Conservation (phyloP, 2,797 vertebrate genomes). For the Yasuhikotakia modesta region DNA sequence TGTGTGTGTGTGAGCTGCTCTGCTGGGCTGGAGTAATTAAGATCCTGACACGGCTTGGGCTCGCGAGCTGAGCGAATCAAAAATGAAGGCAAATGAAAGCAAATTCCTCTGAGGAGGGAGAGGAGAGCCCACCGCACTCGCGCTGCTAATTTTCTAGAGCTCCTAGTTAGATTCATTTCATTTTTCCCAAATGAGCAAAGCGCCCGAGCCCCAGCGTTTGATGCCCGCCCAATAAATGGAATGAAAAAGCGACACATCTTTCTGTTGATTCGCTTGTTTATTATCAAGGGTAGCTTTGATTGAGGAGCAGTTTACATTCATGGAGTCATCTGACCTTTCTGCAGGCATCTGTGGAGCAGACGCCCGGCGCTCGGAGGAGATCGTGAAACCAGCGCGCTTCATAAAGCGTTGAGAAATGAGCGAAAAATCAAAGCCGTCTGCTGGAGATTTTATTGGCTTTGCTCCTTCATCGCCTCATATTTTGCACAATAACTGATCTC, state of each 20-base stretch:
- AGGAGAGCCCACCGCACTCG: conserved; percentile 53
- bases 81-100: conserved; percentile 69
- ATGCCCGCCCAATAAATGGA: conserved; percentile 61
- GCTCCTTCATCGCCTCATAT: conserved; percentile 50
- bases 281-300: conserved; percentile 67
- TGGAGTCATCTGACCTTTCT: conserved; percentile 68
- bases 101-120: conserved; percentile 63
- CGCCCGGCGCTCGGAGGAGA: conserved; percentile 55
- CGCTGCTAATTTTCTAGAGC: conserved; percentile 64
- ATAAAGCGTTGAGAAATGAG: conserved; percentile 61
- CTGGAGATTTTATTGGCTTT: conserved; percentile 58
- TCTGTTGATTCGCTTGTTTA: conserved; percentile 70
- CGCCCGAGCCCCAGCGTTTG: conserved; percentile 53
- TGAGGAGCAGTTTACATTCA: conserved; percentile 66
- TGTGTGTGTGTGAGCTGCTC: conserved; percentile 62
- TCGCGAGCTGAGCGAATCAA: conserved; percentile 62
- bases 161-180: conserved; percentile 67
- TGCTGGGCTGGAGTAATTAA: conserved; percentile 68
- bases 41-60: conserved; percentile 66
- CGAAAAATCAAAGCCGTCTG: conserved; percentile 60
- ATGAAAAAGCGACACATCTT: conserved; percentile 66
- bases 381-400: conserved; percentile 54
- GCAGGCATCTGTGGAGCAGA: conserved; percentile 60
- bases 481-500: conserved; percentile 61
- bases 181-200: conserved; percentile 66